phyloP scores from a whole-genome alignment of 2,797 vertebrate species.

The Malurus leucopterus region DNA sequence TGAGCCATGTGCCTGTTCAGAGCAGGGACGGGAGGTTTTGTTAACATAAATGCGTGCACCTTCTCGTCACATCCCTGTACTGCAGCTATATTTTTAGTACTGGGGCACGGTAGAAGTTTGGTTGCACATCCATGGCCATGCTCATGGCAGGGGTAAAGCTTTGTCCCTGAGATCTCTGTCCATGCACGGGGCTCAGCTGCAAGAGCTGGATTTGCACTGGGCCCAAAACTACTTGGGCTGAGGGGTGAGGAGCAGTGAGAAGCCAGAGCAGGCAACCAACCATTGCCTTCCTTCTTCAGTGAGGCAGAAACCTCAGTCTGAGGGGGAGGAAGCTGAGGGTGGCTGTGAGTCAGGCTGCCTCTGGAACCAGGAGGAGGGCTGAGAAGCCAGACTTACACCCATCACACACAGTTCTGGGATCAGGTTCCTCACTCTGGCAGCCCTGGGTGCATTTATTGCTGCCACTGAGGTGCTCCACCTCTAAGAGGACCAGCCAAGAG shows the following conservation, averaged over 20 bases:
- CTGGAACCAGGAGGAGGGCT: background rate
- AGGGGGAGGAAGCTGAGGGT: background rate
- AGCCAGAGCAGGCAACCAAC: background rate
- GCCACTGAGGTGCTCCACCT: background rate
- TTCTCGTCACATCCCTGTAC: background rate
- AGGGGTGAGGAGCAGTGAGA: background rate
- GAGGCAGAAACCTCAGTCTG: background rate
- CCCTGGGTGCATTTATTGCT: background rate
- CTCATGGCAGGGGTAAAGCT: background rate
- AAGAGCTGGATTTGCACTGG: background rate
- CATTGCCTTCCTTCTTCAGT: background rate
- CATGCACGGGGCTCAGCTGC: background rate
- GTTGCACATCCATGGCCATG: background rate
- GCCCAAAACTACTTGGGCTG: background rate
- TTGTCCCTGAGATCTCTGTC: background rate
- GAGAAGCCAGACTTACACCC: background rate
- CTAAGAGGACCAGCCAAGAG: background rate
- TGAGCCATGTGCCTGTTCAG: fast-evolving
- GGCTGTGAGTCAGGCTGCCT: background rate
- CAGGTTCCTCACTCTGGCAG: background rate
- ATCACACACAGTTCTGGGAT: background rate
- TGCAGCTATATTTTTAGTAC: background rate
- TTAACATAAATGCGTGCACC: background rate
- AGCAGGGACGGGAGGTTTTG: fast-evolving
- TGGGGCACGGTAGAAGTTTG: background rate